Conservation (phyloP, 2,797 vertebrate genomes). For the Leucoraja ocellata region DNA sequence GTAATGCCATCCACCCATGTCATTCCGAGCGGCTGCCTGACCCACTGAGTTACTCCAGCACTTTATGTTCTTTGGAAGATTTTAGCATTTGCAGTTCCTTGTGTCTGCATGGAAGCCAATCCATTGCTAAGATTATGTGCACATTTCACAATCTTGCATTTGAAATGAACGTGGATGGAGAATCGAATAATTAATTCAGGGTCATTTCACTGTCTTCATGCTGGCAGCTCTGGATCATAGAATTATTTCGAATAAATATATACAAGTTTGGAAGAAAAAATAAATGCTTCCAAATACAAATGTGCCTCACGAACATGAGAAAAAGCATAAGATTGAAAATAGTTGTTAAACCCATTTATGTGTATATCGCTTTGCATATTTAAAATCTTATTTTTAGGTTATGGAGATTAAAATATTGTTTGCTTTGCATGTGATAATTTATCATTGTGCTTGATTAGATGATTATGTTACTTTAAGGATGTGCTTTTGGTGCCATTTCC, state of each 20-base stretch:
- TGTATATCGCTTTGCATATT: background rate
- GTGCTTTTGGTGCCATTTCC: slow-evolving; percentile 9
- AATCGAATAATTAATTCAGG: background rate
- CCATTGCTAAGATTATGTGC: background rate
- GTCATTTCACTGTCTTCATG: background rate
- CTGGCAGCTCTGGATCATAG: background rate
- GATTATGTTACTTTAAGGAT: slow-evolving; percentile 4
- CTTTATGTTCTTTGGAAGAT: too few species aligned
- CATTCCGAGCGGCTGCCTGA: too few species aligned
- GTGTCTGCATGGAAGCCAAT: too few species aligned
- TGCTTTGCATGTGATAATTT: background rate
- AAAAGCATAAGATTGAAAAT: background rate
- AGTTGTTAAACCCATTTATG: background rate
- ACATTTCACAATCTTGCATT: background rate
- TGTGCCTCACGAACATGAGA: background rate
- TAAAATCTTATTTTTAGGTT: background rate
- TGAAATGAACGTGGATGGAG: background rate
- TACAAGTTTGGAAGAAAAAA: background rate
- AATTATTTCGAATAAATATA: background rate
- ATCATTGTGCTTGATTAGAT: slow-evolving; percentile 6
- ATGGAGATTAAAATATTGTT: background rate
- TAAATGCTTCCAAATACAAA: background rate
- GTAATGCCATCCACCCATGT: too few species aligned
- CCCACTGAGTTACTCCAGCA: too few species aligned
- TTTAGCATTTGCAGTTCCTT: too few species aligned